Evolutionary conservation across 2,888 invertebrate genomes (phyloP), one percentile per base, ranked within the genome.

Genomic region (Neoscelio sp.): DNA sequence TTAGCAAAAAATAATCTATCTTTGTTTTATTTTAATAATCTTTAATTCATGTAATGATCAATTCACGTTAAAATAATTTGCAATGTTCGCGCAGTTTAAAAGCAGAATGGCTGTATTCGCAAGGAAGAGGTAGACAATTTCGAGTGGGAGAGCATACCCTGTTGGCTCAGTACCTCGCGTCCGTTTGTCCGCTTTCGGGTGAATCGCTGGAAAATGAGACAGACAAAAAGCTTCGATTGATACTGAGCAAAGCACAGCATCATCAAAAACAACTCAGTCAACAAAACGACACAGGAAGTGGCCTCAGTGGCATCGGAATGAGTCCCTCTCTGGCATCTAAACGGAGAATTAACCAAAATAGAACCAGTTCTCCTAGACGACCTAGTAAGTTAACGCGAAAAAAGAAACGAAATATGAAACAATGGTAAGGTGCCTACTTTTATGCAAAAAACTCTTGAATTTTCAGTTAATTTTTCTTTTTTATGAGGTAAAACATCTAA

Each of bases 81-180:
- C n/a, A 15, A n/a, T 6, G 44, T 20, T 23, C 10, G 90, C n/a
- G n/a, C n/a, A 97, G 98, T 89, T 92, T 98, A 82, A 96, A 96
- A 92, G 98, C 97, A 0, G 98, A 98, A 89, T 98, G 98, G 98
- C 91, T 98, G 68, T 98, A 97, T 91, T 97, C 97, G 80, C 98
- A 98, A 92, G 98, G 98, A 44, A 94, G 96, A 85, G 98, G 98
- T 0, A 93, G 97, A 74, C 95, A 97, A 89, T 98, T 95, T 91
- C 94, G 95, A 65, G 92, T 95, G 10, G 98, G 98, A 0, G 96
- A 98, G 87, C 98, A 98, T 84, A 91, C 93, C 8, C 94, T 95
- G 71, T 91, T 98, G 42, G 94, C 95, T 52, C 95, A 96, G 82
- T 98, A 98, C 91, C 92, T 98, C 48, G 94, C 96, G 1, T 93